These are phyloP conservation scores for Drosophila ustulata DNA, from an alignment of 2,888 invertebrate species.

Conservation along the genomic window DNA sequence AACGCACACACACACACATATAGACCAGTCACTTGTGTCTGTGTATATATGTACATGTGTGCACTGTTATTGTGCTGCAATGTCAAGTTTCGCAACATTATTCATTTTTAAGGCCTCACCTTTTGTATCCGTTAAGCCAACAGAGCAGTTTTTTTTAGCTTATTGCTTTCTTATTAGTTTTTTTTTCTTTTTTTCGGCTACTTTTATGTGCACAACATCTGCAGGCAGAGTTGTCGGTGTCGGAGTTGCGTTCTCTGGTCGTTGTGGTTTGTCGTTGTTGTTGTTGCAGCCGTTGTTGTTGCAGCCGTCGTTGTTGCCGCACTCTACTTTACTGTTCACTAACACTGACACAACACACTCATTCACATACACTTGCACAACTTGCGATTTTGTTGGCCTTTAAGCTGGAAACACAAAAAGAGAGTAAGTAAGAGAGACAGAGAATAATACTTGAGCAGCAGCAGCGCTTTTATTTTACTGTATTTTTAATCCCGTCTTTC, in stretches of 20 bases:
- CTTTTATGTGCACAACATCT: constrained; percentile 51
- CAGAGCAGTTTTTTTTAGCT: constrained; percentile 43
- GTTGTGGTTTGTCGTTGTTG: constrained; percentile 33
- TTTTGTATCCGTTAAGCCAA: constrained; percentile 51
- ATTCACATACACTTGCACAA: constrained; percentile 23
- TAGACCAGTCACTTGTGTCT: not conserved
- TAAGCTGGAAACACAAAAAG: constrained; percentile 47
- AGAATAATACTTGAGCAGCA: constrained; percentile 40
- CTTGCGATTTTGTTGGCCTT: constrained; percentile 49
- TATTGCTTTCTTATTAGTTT: constrained; percentile 48
- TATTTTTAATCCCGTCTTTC: constrained; percentile 52
- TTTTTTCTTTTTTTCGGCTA: constrained; percentile 45
- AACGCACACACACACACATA: constrained; percentile 9
- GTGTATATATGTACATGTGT: not conserved
- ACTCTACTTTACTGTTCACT: constrained; percentile 31
- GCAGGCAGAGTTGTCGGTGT: constrained; percentile 33
- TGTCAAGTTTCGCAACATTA: constrained; percentile 43
- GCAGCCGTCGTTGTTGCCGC: constrained; percentile 37
- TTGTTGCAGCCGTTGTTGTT: constrained; percentile 17
- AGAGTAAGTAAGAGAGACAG: constrained; percentile 22
- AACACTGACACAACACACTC: constrained; percentile 17
- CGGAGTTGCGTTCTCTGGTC: constrained; percentile 42
- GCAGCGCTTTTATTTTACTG: constrained; percentile 44
- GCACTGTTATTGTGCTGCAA: constrained; percentile 30
- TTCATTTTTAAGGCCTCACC: constrained; percentile 31